A percentile compares a stretch with the other conserved stretches of the same genome.
These are phyloP conservation scores for Zaprionus kolodkinae DNA, from an alignment of 1,140 invertebrate species.

Conservation along the genomic window DNA sequence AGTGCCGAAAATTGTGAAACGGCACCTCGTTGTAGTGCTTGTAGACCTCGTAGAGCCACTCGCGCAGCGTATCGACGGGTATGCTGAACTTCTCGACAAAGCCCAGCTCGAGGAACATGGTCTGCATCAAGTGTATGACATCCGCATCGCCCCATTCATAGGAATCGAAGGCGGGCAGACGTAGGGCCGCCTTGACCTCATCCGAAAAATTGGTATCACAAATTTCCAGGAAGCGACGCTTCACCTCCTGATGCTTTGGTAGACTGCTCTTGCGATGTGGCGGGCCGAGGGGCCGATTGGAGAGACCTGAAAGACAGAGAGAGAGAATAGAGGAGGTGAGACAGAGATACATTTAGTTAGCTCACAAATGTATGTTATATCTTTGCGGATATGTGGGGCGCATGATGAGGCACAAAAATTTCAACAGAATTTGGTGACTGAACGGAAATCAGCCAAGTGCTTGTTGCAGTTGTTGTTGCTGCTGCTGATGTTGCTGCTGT, in stretches of 20 bases:
- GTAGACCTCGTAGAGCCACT: slow-evolving; percentile 92
- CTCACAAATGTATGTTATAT: not conserved
- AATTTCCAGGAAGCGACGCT: slow-evolving; percentile 83
- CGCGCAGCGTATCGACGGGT: slow-evolving; percentile 88
- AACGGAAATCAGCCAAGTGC: slow-evolving; percentile 54
- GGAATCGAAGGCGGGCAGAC: slow-evolving; percentile 92
- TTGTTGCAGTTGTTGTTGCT: slow-evolving; percentile 23
- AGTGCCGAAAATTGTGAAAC: slow-evolving; percentile 95
- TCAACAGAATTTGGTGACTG: slow-evolving; percentile 26
- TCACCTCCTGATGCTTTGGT: slow-evolving; percentile 84
- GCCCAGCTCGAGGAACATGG: slow-evolving; percentile 93
- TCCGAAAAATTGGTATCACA: slow-evolving; percentile 84
- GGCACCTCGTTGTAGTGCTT: slow-evolving; percentile 96
- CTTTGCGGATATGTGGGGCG: not conserved
- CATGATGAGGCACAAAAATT: slow-evolving; percentile 10
- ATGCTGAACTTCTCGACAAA: slow-evolving; percentile 92
- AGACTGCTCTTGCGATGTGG: slow-evolving; percentile 84
- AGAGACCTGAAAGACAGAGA: slow-evolving; percentile 65
- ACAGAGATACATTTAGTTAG: not conserved
- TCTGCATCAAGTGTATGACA: slow-evolving; percentile 91
- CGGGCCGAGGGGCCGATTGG: slow-evolving; percentile 80
- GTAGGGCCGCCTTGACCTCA: slow-evolving; percentile 85
- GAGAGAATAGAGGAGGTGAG: not conserved
- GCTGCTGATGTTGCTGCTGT: slow-evolving; percentile 13
- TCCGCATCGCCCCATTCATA: slow-evolving; percentile 93